These are phyloP conservation scores for Clitarchus hookeri DNA, from an alignment of 2,888 invertebrate genomes.

Conservation along the genomic window DNA sequence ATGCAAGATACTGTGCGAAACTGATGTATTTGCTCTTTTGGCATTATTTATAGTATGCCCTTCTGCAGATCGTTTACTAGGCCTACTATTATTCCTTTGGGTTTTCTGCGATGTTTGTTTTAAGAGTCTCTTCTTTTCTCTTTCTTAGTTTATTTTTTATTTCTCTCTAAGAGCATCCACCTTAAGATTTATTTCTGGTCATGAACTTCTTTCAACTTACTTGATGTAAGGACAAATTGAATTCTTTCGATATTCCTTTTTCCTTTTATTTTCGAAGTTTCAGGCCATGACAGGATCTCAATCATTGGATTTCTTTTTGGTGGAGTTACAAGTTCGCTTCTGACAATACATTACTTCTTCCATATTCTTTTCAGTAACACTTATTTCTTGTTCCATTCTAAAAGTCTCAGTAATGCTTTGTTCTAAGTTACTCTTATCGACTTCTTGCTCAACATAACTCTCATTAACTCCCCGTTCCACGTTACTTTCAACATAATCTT, in stretches of 20 bases:
- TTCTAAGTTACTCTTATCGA: not conserved
- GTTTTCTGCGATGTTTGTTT: too few species aligned
- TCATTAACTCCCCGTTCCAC: not conserved
- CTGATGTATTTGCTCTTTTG: not conserved
- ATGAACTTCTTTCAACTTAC: too few species aligned
- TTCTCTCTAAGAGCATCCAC: too few species aligned
- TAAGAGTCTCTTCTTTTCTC: too few species aligned
- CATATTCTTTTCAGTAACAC: not conserved
- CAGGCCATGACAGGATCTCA: not conserved
- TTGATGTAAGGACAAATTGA: too few species aligned
- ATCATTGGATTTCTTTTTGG: not conserved
- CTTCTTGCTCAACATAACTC: not conserved
- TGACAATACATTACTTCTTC: not conserved
- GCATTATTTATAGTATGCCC: not conserved
- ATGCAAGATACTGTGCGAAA: not conserved
- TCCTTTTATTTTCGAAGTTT: constrained; percentile 10
- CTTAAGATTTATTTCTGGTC: too few species aligned
- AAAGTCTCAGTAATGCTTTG: not conserved
- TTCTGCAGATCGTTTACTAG: not conserved
- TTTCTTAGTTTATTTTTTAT: too few species aligned
- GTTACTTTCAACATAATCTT: not conserved
- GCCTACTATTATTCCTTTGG: not conserved
- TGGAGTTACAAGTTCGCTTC: not conserved
- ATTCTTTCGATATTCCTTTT: too few species aligned
- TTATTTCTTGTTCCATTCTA: not conserved